Base-by-base conservation (phyloP, 1,140 invertebrate genomes). In the Chrysomallon squamiferum region DNA sequence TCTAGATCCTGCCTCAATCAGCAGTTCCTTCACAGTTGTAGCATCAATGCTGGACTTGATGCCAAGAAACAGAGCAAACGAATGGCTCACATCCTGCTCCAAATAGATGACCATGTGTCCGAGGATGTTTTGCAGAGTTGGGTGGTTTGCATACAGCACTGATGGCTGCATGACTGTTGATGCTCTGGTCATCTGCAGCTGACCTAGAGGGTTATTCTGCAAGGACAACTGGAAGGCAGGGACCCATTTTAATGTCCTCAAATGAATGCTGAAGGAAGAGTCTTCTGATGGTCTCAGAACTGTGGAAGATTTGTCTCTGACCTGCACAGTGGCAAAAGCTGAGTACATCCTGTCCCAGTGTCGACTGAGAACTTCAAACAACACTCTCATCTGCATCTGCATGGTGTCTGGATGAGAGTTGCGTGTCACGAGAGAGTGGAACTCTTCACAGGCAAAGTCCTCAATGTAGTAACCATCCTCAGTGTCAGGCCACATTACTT, bases 81-180 rank as follows among this genome's bases (percentile, higher is more conserved):
- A 64, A 33, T 64, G 52, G 3, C 18, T 56, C 33, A 59, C 52
- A 22, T 66, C 50, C 2, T 62, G 63, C 32, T 71, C 63, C 0
- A 79, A 29, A 60, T 80, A 82, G 32, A 64, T 43, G 1, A 75
- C 80, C 41, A 73, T 74, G 49, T 82, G 74, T 13, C 62, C 65
- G 20, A 80, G 57, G 3, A 76, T 45, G 1, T 62, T 67, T 27
- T 68, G 41, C 27, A 80, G 68, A 6, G 64, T 43, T 2, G 47
- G n/a, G 69, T 62, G 18, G 56, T 57, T 25, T 7, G 66, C 29
- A 56, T 80, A 80, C 7, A 79, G 62, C 54, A 59, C 41, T 4
- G 73, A 70, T 11, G 77, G 71, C 33, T 62, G 38, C 65, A 69
- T 66, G 13, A 73, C 41, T 0, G 49, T 18, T 27, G 70, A 47